A percentile compares a stretch with the other conserved stretches of the same genome.
These are phyloP conservation scores for Dromius quadrimaculatus DNA, from an alignment of 2,888 invertebrate species.

Conservation along the genomic window DNA sequence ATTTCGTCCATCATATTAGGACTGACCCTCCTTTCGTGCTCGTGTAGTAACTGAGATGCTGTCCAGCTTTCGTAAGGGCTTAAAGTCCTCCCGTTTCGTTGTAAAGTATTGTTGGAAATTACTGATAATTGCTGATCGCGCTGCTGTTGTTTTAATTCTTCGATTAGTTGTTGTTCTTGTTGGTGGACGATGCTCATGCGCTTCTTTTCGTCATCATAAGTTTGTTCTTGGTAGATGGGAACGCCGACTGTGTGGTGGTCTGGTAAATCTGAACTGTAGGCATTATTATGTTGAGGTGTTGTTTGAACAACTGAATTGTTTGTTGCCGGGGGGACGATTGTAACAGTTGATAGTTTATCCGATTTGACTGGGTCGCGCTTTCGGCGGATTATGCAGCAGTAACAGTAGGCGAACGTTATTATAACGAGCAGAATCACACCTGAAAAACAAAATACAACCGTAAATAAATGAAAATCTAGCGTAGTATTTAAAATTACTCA, in stretches of 20 bases:
- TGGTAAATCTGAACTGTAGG: constrained; percentile 61
- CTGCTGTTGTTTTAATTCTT: constrained; percentile 66
- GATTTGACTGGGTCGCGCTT: constrained; percentile 62
- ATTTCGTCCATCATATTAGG: constrained; percentile 61
- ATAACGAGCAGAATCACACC: constrained; percentile 62
- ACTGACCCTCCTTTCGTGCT: constrained; percentile 71
- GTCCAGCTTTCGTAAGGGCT: constrained; percentile 73
- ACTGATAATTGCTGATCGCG: constrained; percentile 59
- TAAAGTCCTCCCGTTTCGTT: constrained; percentile 65
- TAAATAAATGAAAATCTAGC: neutral
- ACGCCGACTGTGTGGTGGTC: constrained; percentile 67
- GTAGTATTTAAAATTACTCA: constrained; percentile 17
- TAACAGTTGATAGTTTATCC: constrained; percentile 65
- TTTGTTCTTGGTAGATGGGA: constrained; percentile 64
- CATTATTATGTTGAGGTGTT: constrained; percentile 60
- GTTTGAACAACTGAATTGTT: constrained; percentile 56
- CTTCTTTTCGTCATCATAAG: constrained; percentile 67
- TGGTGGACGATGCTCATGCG: constrained; percentile 67
- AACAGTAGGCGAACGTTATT: constrained; percentile 66
- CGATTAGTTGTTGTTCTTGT: constrained; percentile 66
- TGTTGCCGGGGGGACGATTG: constrained; percentile 66
- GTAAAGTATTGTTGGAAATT: constrained; percentile 65
- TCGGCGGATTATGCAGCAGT: constrained; percentile 67
- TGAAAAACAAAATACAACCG: constrained; percentile 13
- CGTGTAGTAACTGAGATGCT: constrained; percentile 71